These are phyloP conservation scores for Cliona cf. orientalis DNA, from an alignment of 37 sponge, comb jelly and placozoan species.

Conservation along the genomic window DNA sequence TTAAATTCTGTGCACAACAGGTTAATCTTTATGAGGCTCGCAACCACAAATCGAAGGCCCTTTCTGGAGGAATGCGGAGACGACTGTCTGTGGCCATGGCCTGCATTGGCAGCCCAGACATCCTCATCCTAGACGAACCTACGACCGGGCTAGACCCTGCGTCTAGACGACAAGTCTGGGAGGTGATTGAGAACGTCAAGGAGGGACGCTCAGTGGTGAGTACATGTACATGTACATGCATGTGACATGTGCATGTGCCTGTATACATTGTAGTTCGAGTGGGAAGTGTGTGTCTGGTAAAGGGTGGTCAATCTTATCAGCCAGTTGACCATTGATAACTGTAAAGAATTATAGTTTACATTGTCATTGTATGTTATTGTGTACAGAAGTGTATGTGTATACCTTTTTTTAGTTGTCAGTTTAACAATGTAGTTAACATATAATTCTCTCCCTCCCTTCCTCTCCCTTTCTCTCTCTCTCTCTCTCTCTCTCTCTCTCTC, in stretches of 20 bases:
- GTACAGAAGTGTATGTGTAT: no score
- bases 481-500: no score
- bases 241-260: not conserved
- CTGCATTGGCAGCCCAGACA: conserved; percentile 72
- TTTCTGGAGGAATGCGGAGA: conserved; percentile 80
- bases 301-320: not conserved
- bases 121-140: conserved; percentile 83
- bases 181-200: conserved; percentile 75
- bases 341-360: no score
- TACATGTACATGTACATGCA: not conserved
- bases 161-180: conserved; percentile 79
- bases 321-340: no score
- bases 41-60: conserved; percentile 46
- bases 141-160: conserved; percentile 80
- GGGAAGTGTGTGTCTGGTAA: conserved; percentile 1
- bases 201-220: conserved; percentile 68
- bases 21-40: conserved; percentile 76
- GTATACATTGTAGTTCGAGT: no score
- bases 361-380: no score
- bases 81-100: conserved; percentile 88
- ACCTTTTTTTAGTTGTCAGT: no score
- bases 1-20: no score
- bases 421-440: no score
- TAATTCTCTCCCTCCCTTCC: no score
- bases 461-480: no score